Conservation (phyloP, 2,888 invertebrate species). For the Thymelicus sylvestris region DNA sequence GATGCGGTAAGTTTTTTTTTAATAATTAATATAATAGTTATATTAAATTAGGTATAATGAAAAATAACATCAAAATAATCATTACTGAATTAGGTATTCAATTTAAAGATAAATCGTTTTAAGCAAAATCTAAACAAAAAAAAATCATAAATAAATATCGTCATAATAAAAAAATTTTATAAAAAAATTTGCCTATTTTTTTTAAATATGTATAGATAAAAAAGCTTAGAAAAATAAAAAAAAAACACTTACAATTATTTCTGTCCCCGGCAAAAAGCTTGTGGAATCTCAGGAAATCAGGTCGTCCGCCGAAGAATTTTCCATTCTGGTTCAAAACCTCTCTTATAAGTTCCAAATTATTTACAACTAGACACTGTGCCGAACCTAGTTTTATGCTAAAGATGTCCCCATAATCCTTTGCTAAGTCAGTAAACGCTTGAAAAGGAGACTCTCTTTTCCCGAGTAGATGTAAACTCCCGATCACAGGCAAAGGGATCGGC, state of each 20-base stretch:
- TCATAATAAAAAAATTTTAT: not conserved
- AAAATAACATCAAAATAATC: too few species aligned
- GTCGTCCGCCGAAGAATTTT: slow-evolving; percentile 92
- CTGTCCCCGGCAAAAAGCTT: slow-evolving; percentile 93
- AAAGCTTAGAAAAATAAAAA: not conserved
- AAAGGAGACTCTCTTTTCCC: slow-evolving; percentile 88
- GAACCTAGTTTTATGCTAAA: slow-evolving; percentile 88
- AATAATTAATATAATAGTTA: too few species aligned
- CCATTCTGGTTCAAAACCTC: slow-evolving; percentile 92
- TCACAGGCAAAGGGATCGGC: slow-evolving; percentile 86
- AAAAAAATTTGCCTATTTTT: not conserved
- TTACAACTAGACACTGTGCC: slow-evolving; percentile 89
- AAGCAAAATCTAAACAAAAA: too few species aligned
- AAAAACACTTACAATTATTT: slow-evolving; percentile 91
- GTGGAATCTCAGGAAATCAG: slow-evolving; percentile 92
- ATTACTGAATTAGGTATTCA: too few species aligned
- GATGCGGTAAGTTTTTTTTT: too few species aligned
- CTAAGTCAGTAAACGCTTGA: slow-evolving; percentile 88
- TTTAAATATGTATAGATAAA: not conserved
- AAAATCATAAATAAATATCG: not conserved
- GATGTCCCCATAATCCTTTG: slow-evolving; percentile 89
- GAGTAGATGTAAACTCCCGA: slow-evolving; percentile 89
- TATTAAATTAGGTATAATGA: too few species aligned
- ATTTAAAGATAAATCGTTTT: too few species aligned
- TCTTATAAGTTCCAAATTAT: slow-evolving; percentile 88